Evolutionary conservation across 2,888 invertebrate species (phyloP), one percentile per base, ranked within the genome.

Genomic region (Byasa hedistus): DNA sequence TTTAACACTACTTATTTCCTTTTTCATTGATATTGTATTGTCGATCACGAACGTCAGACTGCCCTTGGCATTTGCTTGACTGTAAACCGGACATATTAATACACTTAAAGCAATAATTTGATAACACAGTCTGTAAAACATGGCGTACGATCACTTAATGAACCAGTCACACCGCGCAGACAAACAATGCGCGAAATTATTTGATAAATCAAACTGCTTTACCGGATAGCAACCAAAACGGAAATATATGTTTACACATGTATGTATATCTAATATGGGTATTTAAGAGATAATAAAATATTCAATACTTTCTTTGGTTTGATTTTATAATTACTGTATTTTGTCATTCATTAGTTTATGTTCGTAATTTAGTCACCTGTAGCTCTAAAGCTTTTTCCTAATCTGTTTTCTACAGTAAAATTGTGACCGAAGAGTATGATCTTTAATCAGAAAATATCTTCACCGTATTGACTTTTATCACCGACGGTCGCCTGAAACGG

Each of bases 31-130:
- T 0, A 0, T 54, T 0, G 89, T 88, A 21, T 83, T 78, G 58
- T 89, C 89, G 7, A 89, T 86, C 0, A 86, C 82, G 67, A 88
- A 86, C 0, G 80, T 78, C n/a, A 89, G 75, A 74, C 85, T 85
- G 32, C 82, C 24, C 8, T 62, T 62, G 2, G 12, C 15, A 21
- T 22, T 62, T n/a, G 39, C 19, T 44, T 58, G 54, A 23, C 58
- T 17, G 27, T 17, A 27, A 23, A 66, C 54, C 27, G 54, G 7
- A 57, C 58, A 65, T 15, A 65, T n/a, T 22, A 54, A 54, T 3
- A 22, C n/a, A 24, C 23, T 24, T 2, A 57, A 12, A 5, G 27
- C 17, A 52, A 66, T 39, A 57, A 66, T 5, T 57, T 23, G 36
- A 36, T 44, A 22, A 10, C 12, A 66, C 52, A 39, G 21, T 61